Percentiles rank a stretch among this genome's conserved stretches.
These are phyloP conservation scores for Saccopteryx leptura DNA, from an alignment of 2,113 vertebrate genomes.

Conservation along the genomic window DNA sequence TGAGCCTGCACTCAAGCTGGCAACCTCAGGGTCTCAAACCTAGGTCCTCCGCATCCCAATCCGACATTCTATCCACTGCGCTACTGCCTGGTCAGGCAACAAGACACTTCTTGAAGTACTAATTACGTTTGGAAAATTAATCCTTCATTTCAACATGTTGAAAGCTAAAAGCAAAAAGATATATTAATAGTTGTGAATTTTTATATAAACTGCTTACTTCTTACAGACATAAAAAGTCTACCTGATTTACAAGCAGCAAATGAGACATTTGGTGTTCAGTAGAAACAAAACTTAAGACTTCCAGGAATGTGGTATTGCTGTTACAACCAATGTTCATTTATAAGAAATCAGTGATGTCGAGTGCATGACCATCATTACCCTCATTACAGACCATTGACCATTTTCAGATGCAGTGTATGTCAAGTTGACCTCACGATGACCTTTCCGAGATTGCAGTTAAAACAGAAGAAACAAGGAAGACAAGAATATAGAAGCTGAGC, in stretches of 20 bases:
- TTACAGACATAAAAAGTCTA: background rate
- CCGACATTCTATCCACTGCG: no score
- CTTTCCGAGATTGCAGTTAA: constrained; percentile 32
- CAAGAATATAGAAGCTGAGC: background rate
- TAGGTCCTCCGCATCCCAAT: no score
- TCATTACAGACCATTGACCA: background rate
- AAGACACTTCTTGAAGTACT: background rate
- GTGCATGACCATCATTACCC: background rate
- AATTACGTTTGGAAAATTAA: constrained; percentile 10
- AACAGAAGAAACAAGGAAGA: background rate
- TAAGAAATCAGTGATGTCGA: background rate
- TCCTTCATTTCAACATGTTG: background rate
- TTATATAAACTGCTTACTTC: background rate
- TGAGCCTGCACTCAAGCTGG: no score
- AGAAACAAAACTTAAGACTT: background rate
- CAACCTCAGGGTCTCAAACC: no score
- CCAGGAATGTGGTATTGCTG: background rate
- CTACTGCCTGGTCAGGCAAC: background rate
- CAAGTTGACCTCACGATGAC: constrained; percentile 8
- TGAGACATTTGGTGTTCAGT: background rate
- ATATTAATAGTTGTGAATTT: background rate
- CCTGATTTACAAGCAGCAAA: background rate
- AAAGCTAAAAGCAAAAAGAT: constrained; percentile 10
- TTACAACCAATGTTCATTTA: background rate
- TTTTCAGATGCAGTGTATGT: constrained; percentile 9